Percentiles rank a stretch among this genome's conserved stretches.
Evolutionary conservation across 1,140 invertebrate species (phyloP).

Genomic region (Dufourea novaeangliae): DNA sequence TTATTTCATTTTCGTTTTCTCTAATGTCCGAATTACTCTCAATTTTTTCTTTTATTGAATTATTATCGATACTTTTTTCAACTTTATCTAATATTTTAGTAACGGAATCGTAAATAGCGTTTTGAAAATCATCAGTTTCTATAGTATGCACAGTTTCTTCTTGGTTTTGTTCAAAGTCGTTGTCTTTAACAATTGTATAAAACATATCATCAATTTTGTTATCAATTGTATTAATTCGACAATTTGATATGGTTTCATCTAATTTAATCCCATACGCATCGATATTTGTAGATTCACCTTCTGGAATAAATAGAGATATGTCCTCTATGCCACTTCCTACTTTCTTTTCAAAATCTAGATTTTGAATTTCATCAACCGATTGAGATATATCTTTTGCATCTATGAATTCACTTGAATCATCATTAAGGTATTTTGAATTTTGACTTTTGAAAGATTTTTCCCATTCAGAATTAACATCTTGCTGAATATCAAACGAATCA

Average conservation of each 20-base stretch:
- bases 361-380: conserved; percentile 7
- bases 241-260: conserved; percentile 39
- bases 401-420: conserved; percentile 21
- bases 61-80: conserved; percentile 41
- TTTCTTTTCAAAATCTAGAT: conserved; percentile 33
- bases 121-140: conserved; percentile 38
- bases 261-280: conserved; percentile 46
- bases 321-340: conserved; percentile 56
- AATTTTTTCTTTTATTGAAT: conserved; percentile 7
- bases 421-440: conserved; percentile 8
- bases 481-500: conserved; percentile 63
- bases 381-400: conserved; percentile 6
- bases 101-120: conserved; percentile 45
- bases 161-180: conserved; percentile 40
- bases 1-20: conserved; percentile 16
- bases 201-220: conserved; percentile 70
- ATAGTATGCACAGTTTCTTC: conserved; percentile 25
- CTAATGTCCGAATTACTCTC: conserved; percentile 1
- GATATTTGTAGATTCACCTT: conserved; percentile 70
- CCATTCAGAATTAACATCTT: conserved; percentile 38
- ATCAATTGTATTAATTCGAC: conserved; percentile 29
- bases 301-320: conserved; percentile 66
- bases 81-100: conserved; percentile 56
- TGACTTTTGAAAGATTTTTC: conserved; percentile 28
- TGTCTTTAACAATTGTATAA: conserved; percentile 67